A percentile compares a stretch with the other conserved stretches of the same genome.
These are phyloP conservation scores for Propithecus coquereli DNA, from an alignment of 2,113 vertebrate species.

Conservation along the genomic window DNA sequence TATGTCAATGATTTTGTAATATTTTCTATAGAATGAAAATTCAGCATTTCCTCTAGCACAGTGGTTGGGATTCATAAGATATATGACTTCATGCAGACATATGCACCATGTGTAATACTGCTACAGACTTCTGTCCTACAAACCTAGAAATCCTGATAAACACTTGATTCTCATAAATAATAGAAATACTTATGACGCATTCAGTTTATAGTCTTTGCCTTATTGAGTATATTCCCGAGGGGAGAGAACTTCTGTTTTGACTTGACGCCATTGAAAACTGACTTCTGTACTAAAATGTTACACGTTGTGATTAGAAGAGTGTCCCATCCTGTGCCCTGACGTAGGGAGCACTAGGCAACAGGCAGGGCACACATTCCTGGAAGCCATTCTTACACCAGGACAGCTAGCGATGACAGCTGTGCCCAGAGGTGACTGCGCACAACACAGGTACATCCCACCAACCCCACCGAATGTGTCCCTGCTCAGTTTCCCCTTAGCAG, in stretches of 20 bases:
- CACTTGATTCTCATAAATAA: background rate
- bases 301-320: background rate
- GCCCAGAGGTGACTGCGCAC: background rate
- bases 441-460: too few species aligned
- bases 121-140: background rate
- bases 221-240: background rate
- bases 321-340: background rate
- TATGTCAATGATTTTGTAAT: background rate
- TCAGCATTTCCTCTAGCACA: background rate
- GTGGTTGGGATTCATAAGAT: background rate
- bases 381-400: background rate
- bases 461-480: too few species aligned
- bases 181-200: background rate
- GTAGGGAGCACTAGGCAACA: background rate
- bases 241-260: background rate
- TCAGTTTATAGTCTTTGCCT: background rate
- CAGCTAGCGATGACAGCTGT: background rate
- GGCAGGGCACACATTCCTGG: background rate
- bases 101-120: background rate
- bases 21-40: background rate
- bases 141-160: background rate
- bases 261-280: background rate
- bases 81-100: background rate
- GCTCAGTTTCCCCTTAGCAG: background rate
- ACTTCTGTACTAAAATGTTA: background rate